Base-by-base conservation (phyloP, 2,113 vertebrate genomes). In the Xiphophorus couchianus region DNA sequence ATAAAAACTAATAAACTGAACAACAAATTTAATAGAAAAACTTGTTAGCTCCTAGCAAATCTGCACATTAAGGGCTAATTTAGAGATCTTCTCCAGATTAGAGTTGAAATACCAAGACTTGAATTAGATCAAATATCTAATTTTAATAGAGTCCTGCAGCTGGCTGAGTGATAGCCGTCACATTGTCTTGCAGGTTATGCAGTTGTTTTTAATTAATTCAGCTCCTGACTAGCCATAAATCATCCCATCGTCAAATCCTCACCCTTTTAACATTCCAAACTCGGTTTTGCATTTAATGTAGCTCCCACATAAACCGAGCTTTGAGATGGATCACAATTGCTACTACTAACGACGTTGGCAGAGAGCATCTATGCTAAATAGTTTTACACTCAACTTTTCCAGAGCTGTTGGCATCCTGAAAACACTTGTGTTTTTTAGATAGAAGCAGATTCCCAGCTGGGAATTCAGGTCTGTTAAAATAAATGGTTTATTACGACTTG, bases 391-490 rank as follows among this genome's bases (percentile, higher is more conserved):
- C 72, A 74, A 71, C 73, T 78, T 80, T 84, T 88, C 85, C 88
- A 78, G 44, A 84, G 33, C 69, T 83, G 78, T 84, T 62, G 73
- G 69, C 85, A 82, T 86, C 77, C 39, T 60, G 9, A 68, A 71
- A 85, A 84, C 42, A 71, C 75, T 76, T 86, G 66, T 71, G 67
- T 92, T 82, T 90, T 35, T 93, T 92, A 66, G 33, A 89, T 85
- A 80, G 79, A 63, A 91, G 84, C 76, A 82, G 62, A 77, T 88
- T 89, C 88, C 67, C 75, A 76, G 77, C 73, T 86, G 83, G 73
- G 84, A 84, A 88, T 72, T 63, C 35, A 67, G 83, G 72, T 90
- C 22, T 84, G 70, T 84, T 75, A 48, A 62, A 51, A 35, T 61
- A 85, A 27, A 80, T 28, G 60, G 12, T 10, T 66, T 79, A 81